Evolutionary conservation across 2,797 vertebrate genomes (phyloP), one percentile per base, ranked within the genome.

Genomic region (Megalops cyprinoides): DNA sequence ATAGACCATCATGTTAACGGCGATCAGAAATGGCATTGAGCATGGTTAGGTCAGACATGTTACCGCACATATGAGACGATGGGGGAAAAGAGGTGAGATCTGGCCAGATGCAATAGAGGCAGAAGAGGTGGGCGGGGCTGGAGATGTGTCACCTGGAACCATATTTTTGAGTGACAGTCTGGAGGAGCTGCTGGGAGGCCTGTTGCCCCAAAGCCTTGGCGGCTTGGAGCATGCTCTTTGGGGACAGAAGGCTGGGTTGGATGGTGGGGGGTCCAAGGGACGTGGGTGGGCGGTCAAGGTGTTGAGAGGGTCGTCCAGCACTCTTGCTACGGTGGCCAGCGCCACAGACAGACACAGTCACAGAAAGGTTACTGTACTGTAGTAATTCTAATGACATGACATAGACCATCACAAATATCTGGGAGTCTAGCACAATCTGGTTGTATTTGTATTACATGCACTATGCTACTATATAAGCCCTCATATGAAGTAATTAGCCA

Each of bases 171-270:
- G 80, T 83, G 74, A 92, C 82, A 0, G 86, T 85, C 86, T 89
- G 90, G 46, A 93, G 87, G 87, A 93, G 85, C 81, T 78, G 90
- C 87, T 90, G 86, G 18, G 90, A 90, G 20, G 90, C 89, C 84
- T 90, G 89, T 73, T 88, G 86, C 53, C 91, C 89, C 86, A 93
- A 83, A 77, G 89, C 83, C 74, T 58, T 88, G 82, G 90, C 91
- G 0, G 84, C 81, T 84, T 88, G 86, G 51, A 92, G 87, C 65
- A 92, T 9, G 73, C 84, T 85, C 62, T 88, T 86, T 20, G 88
- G 83, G 77, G 87, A 87, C 80, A 90, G 84, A 71, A 88, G 78
- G 76, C 79, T 79, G 78, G 84, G 82, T 34, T 82, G 82, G 75
- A 82, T 7, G 25, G 67, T 76, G 31, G 82, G 44, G 18, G 46